These are phyloP conservation scores for Tinamus major DNA, from an alignment of 2,797 vertebrate species.

Conservation along the genomic window DNA sequence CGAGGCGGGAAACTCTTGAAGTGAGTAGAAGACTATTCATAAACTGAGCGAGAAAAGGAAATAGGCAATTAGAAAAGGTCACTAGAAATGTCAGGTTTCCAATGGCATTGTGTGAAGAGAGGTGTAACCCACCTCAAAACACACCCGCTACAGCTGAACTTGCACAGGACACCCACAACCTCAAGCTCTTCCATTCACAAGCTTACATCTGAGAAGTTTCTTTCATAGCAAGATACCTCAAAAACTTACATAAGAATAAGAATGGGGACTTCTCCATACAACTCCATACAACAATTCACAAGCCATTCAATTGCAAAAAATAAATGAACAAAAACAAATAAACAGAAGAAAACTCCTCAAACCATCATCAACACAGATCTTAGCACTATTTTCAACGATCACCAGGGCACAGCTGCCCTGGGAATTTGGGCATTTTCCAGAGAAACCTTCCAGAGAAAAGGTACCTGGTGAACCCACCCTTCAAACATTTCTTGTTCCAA, in stretches of 20 bases:
- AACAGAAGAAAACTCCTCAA: background rate
- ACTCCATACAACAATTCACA: background rate
- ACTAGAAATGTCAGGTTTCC: constrained; percentile 73
- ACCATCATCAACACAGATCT: background rate
- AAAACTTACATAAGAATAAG: background rate
- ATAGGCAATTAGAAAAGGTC: constrained; percentile 70
- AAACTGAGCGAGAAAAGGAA: constrained; percentile 67
- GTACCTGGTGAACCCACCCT: background rate
- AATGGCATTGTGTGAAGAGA: constrained; percentile 57
- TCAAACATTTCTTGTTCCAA: background rate
- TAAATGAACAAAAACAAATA: background rate
- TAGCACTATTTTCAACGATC: background rate
- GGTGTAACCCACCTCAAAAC: constrained; percentile 49
- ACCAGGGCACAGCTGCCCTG: background rate
- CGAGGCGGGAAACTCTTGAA: constrained; percentile 55
- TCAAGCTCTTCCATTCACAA: constrained; percentile 52
- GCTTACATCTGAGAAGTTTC: constrained; percentile 37
- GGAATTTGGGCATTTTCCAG: background rate
- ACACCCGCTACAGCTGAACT: constrained; percentile 55
- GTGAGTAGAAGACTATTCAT: constrained; percentile 52
- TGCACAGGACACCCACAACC: constrained; percentile 33
- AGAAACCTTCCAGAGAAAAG: background rate
- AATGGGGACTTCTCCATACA: background rate
- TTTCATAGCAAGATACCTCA: constrained; percentile 12
- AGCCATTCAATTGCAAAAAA: background rate